These are phyloP conservation scores for Phataginus tricuspis DNA, from an alignment of 2,797 vertebrate species.

Conservation along the genomic window DNA sequence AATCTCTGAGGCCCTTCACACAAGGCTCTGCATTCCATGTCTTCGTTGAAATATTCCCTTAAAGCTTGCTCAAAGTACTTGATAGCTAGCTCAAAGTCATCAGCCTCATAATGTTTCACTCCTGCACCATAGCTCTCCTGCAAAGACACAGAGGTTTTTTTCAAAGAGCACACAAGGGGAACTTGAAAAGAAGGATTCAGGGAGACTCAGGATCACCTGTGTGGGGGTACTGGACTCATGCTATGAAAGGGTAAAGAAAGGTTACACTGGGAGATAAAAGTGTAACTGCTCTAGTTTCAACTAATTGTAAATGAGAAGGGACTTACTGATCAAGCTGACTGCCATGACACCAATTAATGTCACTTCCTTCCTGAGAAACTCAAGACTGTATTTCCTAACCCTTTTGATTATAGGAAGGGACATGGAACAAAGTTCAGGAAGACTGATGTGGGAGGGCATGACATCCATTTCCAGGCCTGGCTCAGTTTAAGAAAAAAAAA, in stretches of 20 bases:
- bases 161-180: neutral
- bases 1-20: conserved; percentile 95
- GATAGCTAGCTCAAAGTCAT: conserved; percentile 89
- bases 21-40: conserved; percentile 92
- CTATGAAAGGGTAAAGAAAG: neutral
- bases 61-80: conserved; percentile 92
- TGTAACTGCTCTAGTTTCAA: neutral
- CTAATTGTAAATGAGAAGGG: neutral
- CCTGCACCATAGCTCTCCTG: conserved; percentile 92
- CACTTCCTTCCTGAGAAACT: neutral
- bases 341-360: neutral
- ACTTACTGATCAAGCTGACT: neutral
- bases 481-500: neutral
- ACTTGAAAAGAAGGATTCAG: neutral
- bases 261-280: neutral
- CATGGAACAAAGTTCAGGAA: neutral
- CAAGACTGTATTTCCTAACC: neutral
- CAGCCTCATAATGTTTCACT: conserved; percentile 91
- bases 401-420: neutral
- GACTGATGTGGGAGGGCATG: neutral
- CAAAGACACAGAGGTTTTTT: neutral
- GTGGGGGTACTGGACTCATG: neutral
- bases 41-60: conserved; percentile 91
- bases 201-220: neutral
- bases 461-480: neutral